Evolutionary conservation across 2,797 vertebrate species (phyloP).

Genomic region (Cyprinodon diabolis): DNA sequence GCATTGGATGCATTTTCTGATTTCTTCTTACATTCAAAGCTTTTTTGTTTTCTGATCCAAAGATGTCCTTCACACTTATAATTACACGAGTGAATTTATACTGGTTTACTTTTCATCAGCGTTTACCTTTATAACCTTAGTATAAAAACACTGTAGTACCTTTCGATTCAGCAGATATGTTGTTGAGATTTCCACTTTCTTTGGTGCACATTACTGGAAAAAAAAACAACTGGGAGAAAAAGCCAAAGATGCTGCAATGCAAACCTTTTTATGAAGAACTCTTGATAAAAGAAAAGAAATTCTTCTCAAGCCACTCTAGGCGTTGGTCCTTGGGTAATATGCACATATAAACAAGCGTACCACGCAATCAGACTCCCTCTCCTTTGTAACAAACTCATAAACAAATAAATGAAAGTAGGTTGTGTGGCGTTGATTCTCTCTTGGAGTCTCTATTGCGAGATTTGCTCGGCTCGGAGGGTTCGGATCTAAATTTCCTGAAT

Average conservation of each 20-base stretch:
- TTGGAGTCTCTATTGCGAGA: constrained; percentile 3
- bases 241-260: constrained; percentile 4
- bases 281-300: constrained; percentile 33
- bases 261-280: constrained; percentile 49
- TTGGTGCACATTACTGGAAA: constrained; percentile 21
- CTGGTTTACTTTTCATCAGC: background rate
- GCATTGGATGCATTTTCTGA: background rate
- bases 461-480: constrained; percentile 13
- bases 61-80: background rate
- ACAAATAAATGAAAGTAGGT: constrained; percentile 23
- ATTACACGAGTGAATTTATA: background rate
- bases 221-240: background rate
- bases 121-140: background rate
- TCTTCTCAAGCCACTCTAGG: constrained; percentile 54
- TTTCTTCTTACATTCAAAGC: constrained; percentile 7
- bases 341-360: constrained; percentile 11
- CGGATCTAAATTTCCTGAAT: constrained; percentile 23
- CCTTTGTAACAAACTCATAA: constrained; percentile 8
- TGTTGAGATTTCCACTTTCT: constrained; percentile 26
- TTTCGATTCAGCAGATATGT: constrained; percentile 1
- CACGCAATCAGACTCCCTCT: constrained; percentile 9
- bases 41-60: background rate
- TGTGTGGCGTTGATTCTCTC: constrained; percentile 5
- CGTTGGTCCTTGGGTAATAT: constrained; percentile 54
- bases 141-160: background rate